Percentiles rank a stretch among this genome's conserved stretches.
These are phyloP conservation scores for Hydrocynus forskahlii DNA, from an alignment of 2,797 vertebrate species.

Conservation along the genomic window DNA sequence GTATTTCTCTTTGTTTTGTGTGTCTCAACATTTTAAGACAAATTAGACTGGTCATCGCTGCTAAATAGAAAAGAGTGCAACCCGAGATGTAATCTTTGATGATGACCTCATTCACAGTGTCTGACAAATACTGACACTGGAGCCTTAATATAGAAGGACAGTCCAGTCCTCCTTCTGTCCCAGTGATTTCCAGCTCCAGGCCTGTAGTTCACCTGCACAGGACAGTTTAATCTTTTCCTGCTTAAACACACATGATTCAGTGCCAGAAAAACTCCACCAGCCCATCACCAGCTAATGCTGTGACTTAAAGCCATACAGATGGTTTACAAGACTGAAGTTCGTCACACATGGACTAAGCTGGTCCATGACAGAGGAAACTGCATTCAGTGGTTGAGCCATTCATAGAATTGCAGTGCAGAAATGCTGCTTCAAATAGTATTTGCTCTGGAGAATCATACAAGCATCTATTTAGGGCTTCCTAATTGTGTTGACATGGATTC, in stretches of 20 bases:
- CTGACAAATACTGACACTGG: slow-evolving; percentile 25
- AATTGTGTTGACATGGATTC: slow-evolving; percentile 3
- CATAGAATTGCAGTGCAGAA: slow-evolving; percentile 11
- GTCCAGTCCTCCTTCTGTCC: background rate
- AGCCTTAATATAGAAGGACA: slow-evolving; percentile 39
- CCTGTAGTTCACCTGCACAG: background rate
- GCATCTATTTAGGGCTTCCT: slow-evolving; percentile 1
- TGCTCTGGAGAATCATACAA: slow-evolving; percentile 3
- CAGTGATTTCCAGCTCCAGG: background rate
- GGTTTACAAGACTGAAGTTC: background rate
- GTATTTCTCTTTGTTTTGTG: background rate
- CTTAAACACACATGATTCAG: background rate
- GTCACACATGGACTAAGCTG: background rate
- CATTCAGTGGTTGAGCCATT: slow-evolving; percentile 10
- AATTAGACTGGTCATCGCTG: background rate
- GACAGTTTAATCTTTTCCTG: background rate
- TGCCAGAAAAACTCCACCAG: background rate
- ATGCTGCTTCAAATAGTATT: background rate
- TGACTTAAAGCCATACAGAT: background rate
- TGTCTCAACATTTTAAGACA: background rate
- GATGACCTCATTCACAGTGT: slow-evolving; percentile 21
- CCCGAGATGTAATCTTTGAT: slow-evolving; percentile 21
- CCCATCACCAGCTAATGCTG: background rate
- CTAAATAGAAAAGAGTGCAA: background rate
- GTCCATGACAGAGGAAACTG: slow-evolving; percentile 7